Percentiles rank a stretch among this genome's conserved stretches.
Conservation (phyloP, 2,113 vertebrate species). For the Phyllostomus hastatus region DNA sequence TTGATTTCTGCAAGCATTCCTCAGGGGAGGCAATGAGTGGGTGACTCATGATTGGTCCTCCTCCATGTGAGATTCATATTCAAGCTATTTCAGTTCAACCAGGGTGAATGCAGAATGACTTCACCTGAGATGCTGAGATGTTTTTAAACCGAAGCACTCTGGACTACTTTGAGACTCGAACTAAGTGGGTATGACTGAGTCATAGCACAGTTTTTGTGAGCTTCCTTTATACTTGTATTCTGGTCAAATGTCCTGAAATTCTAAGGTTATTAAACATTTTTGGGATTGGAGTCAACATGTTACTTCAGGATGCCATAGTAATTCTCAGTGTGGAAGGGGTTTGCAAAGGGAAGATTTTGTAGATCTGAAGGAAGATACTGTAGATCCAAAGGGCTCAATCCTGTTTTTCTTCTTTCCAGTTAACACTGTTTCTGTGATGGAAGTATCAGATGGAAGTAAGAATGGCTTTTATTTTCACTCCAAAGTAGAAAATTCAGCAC, state of each 20-base stretch:
- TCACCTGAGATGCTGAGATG: neutral
- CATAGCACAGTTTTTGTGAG: neutral
- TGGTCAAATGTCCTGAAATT: neutral
- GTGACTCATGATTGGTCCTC: neutral
- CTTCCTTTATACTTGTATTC: neutral
- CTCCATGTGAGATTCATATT: neutral
- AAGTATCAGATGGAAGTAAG: neutral
- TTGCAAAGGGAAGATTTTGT: neutral
- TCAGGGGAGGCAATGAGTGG: neutral
- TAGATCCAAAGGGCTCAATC: neutral
- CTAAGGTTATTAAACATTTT: neutral
- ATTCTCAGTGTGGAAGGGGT: neutral
- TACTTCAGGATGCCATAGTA: neutral
- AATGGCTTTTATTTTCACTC: neutral
- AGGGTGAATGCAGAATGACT: neutral
- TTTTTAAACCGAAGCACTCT: neutral
- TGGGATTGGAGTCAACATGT: neutral
- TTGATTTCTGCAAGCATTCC: neutral
- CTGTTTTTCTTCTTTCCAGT: conserved; percentile 14
- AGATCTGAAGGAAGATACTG: neutral
- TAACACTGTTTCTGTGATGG: neutral
- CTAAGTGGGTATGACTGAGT: neutral
- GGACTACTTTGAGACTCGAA: neutral
- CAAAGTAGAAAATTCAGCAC: neutral
- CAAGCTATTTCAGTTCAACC: neutral